Conservation (phyloP, 2,113 vertebrate genomes). For the Podiceps cristatus region DNA sequence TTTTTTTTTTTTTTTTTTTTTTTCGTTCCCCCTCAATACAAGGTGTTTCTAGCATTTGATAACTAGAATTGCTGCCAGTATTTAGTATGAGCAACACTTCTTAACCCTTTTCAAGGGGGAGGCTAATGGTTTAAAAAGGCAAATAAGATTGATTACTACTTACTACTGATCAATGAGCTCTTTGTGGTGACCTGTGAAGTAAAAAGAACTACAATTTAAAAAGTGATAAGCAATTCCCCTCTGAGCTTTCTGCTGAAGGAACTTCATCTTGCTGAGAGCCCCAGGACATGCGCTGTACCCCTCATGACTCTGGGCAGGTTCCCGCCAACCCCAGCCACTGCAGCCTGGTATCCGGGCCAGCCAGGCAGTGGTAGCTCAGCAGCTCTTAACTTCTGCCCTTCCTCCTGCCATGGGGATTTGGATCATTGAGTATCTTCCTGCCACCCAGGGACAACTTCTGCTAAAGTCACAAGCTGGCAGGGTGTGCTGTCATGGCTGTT, state of each 20-base stretch:
- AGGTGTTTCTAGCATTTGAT: neutral
- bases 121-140: neutral
- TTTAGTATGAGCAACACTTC: neutral
- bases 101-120: neutral
- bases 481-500: neutral
- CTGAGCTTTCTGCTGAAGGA: neutral
- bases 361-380: neutral
- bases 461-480: neutral
- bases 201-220: neutral
- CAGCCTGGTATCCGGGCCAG: neutral
- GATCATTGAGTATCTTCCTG: neutral
- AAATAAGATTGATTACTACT: neutral
- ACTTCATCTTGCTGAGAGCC: neutral
- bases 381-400: neutral
- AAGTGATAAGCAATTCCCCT: neutral
- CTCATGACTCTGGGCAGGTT: neutral
- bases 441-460: neutral
- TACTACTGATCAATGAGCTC: neutral
- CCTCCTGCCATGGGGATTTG: neutral
- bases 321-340: too few relatives aligned
- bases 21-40: neutral
- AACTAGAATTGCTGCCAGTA: neutral
- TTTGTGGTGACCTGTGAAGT: neutral
- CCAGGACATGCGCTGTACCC: rapidly evolving
- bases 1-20: neutral